Base-by-base conservation (phyloP, 2,113 vertebrate genomes). In the Chelonoidis abingdonii region DNA sequence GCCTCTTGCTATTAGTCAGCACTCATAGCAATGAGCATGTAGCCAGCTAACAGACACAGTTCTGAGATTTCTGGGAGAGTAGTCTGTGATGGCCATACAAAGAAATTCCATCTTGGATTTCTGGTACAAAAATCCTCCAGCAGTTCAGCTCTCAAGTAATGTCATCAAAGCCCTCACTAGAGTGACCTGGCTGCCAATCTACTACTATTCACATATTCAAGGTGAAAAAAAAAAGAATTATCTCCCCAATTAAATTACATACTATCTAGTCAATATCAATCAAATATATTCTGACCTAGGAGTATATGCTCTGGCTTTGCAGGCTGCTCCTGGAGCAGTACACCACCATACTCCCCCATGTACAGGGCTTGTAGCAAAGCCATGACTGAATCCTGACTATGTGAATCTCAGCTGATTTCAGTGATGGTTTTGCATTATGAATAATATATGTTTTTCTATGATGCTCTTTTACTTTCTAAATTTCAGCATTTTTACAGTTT, bases 391-490 rank as follows among this genome's bases (percentile, higher is more conserved):
- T 49, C 31, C n/a, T 19, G 93, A 16, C 21, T 75, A 41, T 41
- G 47, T 25, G 49, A 53, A 29, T n/a, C 80, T 94, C 47, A 86
- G 29, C 44, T 52, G 35, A 82, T 56, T n/a, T 57, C 52, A 69
- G 54, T 50, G 92, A 85, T 92, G 85, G 41, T 87, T 59, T 49
- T 89, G 76, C 75, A 49, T 54, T 80, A 50, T 83, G 90, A 86
- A 65, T 49, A 86, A 44, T 16, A n/a, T 0, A 0, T 44, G 3
- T 84, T 84, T 80, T 88, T 86, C 69, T 22, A 49, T 0, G 57
- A 62, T 38, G 57, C 29, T 47, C 50, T 80, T 83, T 93, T 49
- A 16, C 27, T 87, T 86, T 1, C 54, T 85, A 35, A 22, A 82
- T 84, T 86, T 90, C 41, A 69, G 29, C 21, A 31, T 56, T 16